Base-by-base conservation (phyloP, 2,888 invertebrate species). In the Agonopterix subpropinquella region DNA sequence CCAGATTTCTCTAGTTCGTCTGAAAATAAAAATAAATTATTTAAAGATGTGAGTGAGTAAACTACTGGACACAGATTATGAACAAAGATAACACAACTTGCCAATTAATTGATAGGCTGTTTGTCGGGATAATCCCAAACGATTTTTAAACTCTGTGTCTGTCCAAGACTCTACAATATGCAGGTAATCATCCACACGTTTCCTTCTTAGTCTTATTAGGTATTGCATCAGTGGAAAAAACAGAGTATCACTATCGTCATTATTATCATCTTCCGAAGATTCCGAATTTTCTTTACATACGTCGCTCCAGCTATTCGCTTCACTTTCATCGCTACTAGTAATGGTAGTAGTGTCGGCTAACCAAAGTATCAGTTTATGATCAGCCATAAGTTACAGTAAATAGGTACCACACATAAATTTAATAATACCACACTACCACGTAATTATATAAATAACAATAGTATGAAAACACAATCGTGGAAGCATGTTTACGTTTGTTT, bases 201-300 rank as follows among this genome's bases (percentile, higher is more conserved):
- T 73, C 51, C 73, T 61, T 55, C 67, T 61, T 41, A 70, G 54
- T 53, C 76, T 65, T 49, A 77, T 62, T 54, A 78, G 59, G 63
- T 77, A 74, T 45, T 74, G 78, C 79, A 80, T 79, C 4, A 79
- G 47, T 11, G 80, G 78, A 55, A 80, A 77, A 55, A 80, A 79
- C 41, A 77, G 54, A 41, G 61, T 64, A 51, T 79, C 78, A 13
- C 67, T 64, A 41, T 68, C 64, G 47, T 65, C 58, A 11, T 68
- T 57, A 13, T 67, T 61, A 35, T 73, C 70, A 36, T 66, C 65
- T 45, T 72, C 71, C 7, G 70, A 74, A 53, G 62, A 57, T 49
- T 69, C 68, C 10, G 58, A 53, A 48, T 57, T 59, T 4, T 59
- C 9, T 46, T 58, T 63, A 50, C 61, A 65, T 51, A 67, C 54